Evolutionary conservation across 2,113 vertebrate species (phyloP).

Genomic region (Meleagris gallopavo): DNA sequence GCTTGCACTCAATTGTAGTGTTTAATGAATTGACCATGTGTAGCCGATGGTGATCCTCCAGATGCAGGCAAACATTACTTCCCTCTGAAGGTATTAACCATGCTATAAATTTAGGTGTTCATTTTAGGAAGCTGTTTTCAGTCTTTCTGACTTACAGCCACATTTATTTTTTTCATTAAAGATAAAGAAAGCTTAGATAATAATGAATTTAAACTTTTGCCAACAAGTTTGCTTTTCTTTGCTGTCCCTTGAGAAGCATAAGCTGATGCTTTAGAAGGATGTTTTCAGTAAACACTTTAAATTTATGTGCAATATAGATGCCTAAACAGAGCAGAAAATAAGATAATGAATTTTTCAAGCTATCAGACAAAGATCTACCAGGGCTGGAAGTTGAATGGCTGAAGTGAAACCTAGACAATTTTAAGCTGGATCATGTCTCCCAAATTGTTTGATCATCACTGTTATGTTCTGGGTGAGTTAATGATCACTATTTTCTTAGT

Average conservation of each 20-base stretch:
- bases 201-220: background rate
- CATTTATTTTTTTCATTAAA: background rate
- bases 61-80: background rate
- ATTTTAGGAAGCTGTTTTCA: background rate
- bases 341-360: background rate
- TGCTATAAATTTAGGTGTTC: background rate
- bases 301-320: background rate
- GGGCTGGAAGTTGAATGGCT: background rate
- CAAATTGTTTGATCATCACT: background rate
- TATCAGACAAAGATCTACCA: background rate
- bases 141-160: background rate
- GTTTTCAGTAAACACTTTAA: background rate
- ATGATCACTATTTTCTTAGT: background rate
- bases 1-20: background rate
- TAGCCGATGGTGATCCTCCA: background rate
- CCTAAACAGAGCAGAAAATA: background rate
- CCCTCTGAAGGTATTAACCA: background rate
- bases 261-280: background rate
- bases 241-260: background rate
- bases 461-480: background rate
- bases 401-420: background rate
- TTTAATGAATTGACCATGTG: rapidly evolving
- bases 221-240: background rate
- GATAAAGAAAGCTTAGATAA: background rate
- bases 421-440: background rate